These are phyloP conservation scores for Coccyzus lansbergi DNA, from an alignment of 2,797 vertebrate species.

Conservation along the genomic window DNA sequence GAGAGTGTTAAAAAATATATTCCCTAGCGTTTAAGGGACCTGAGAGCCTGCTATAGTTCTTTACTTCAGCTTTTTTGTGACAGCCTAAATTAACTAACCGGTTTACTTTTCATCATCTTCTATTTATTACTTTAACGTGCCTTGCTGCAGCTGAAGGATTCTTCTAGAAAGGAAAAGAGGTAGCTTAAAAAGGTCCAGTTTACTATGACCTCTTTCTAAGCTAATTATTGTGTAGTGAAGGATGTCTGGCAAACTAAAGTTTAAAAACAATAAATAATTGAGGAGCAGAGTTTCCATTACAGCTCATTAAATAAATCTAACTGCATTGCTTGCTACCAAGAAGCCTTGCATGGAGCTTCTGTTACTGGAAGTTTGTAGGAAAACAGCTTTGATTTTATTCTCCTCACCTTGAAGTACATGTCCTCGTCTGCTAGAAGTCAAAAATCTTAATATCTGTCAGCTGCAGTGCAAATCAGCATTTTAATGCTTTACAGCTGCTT, in stretches of 20 bases:
- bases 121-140: constrained; percentile 13
- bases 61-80: constrained; percentile 18
- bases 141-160: background rate
- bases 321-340: background rate
- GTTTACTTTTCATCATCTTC: constrained; percentile 22
- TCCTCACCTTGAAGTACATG: constrained; percentile 52
- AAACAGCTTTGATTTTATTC: constrained; percentile 43
- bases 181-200: background rate
- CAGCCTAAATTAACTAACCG: constrained; percentile 14
- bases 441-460: constrained; percentile 47
- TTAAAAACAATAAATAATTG: constrained; percentile 19
- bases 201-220: constrained; percentile 4
- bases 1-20: constrained; percentile 17
- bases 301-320: constrained; percentile 40
- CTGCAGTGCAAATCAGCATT: constrained; percentile 59
- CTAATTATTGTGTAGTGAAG: constrained; percentile 55
- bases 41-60: background rate
- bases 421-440: constrained; percentile 36
- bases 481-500: constrained; percentile 68
- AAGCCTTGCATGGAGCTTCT: background rate
- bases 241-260: constrained; percentile 13
- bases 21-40: background rate
- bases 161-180: background rate
- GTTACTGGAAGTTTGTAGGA: background rate
- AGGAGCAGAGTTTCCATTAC: constrained; percentile 42